phyloP scores from a whole-genome alignment of 53 echinoderm and acorn worm species.

The Echinometra lucunter region DNA sequence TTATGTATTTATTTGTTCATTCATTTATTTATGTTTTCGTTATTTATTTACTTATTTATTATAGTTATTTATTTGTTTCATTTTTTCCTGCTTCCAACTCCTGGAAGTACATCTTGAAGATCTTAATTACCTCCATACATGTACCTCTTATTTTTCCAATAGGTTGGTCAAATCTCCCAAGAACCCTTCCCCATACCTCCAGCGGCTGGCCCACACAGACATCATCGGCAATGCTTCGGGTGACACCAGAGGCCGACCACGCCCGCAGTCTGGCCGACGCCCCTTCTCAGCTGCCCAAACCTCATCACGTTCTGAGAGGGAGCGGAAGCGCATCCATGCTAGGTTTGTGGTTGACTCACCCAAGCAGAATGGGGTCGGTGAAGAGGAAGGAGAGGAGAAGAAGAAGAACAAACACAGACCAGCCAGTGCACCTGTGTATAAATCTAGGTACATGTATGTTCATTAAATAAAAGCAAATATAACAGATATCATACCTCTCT shows the following conservation, averaged over 20 bases:
- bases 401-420: conserved; percentile 75
- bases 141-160: neutral
- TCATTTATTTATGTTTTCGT: too few species aligned
- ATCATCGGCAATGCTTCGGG: conserved; percentile 51
- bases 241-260: conserved; percentile 59
- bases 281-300: conserved; percentile 66
- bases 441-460: conserved; percentile 54
- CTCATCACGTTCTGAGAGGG: conserved; percentile 67
- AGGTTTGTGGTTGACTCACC: conserved; percentile 78
- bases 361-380: conserved; percentile 72
- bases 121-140: neutral
- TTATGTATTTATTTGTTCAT: too few species aligned
- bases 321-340: conserved; percentile 82
- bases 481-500: neutral
- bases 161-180: conserved; percentile 69
- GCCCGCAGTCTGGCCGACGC: conserved; percentile 62
- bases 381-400: conserved; percentile 60
- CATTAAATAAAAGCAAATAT: neutral
- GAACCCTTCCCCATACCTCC: conserved; percentile 87
- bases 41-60: too few species aligned
- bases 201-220: conserved; percentile 79
- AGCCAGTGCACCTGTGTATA: conserved; percentile 89
- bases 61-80: too few species aligned
- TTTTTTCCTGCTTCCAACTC: too few species aligned
- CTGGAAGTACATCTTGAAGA: too few species aligned